Evolutionary conservation across 2,113 vertebrate species (phyloP).

Genomic region (Azemiops feae): DNA sequence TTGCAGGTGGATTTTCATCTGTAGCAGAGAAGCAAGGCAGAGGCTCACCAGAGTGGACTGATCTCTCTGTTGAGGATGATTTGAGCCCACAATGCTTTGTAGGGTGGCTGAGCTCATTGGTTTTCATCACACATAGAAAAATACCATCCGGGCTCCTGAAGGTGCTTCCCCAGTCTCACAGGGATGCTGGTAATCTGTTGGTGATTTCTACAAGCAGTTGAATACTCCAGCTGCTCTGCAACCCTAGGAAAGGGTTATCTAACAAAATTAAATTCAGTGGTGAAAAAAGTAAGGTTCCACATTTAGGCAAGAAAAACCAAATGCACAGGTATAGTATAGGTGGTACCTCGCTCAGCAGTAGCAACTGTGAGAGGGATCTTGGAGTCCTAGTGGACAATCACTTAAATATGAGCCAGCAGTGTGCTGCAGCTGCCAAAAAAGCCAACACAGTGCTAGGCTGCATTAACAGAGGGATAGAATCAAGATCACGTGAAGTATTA

Average conservation of each 20-base stretch:
- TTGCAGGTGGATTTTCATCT: background rate
- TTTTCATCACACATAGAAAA: background rate
- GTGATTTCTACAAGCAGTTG: background rate
- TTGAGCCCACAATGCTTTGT: background rate
- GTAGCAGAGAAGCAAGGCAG: background rate
- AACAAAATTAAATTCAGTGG: no score
- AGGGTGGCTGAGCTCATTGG: background rate
- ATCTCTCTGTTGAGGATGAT: background rate
- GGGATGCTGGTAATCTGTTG: background rate
- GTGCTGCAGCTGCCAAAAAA: no score
- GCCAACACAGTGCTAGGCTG: no score
- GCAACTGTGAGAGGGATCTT: no score
- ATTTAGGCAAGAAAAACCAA: no score
- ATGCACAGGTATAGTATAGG: no score
- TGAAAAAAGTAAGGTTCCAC: no score
- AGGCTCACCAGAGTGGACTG: background rate
- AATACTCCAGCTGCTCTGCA: background rate
- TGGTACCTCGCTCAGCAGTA: no score
- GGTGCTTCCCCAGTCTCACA: background rate
- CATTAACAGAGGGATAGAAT: no score
- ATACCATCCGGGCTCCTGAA: background rate
- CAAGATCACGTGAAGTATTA: no score
- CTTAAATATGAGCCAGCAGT: no score
- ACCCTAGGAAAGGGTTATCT: background rate
- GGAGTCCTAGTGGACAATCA: no score